These are phyloP conservation scores for Gnathonemus longibarbis DNA, from an alignment of 2,113 vertebrate species.

Conservation along the genomic window DNA sequence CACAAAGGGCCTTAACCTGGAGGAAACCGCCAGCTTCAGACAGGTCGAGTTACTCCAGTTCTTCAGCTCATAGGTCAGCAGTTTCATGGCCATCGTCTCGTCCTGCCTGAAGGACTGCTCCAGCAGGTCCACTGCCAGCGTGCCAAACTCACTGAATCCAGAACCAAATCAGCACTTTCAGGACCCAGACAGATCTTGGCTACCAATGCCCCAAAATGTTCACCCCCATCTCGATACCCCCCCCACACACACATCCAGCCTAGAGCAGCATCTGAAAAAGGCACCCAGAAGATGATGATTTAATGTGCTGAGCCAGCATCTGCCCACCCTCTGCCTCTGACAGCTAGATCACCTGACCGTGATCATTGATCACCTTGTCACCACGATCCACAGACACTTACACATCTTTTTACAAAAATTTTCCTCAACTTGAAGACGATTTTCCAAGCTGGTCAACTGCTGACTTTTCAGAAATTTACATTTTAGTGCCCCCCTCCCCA, in stretches of 20 bases:
- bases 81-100: constrained; percentile 98
- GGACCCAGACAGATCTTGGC: background rate
- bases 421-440: background rate
- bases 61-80: constrained; percentile 94
- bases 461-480: background rate
- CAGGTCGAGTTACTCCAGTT: constrained; percentile 99
- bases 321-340: background rate
- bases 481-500: background rate
- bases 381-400: background rate
- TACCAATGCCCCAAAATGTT: background rate
- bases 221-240: background rate
- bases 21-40: constrained; percentile 92
- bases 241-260: background rate
- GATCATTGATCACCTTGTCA: background rate
- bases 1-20: constrained; percentile 86
- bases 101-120: constrained; percentile 96
- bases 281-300: background rate
- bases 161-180: background rate
- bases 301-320: background rate
- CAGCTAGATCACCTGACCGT: background rate
- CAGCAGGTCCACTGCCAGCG: constrained; percentile 85
- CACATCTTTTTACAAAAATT: background rate
- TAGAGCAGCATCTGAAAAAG: background rate
- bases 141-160: constrained; percentile 84
- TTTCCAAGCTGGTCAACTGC: background rate